phyloP scores from a whole-genome alignment of 1,140 invertebrate species.

The Tenebrio molitor region DNA sequence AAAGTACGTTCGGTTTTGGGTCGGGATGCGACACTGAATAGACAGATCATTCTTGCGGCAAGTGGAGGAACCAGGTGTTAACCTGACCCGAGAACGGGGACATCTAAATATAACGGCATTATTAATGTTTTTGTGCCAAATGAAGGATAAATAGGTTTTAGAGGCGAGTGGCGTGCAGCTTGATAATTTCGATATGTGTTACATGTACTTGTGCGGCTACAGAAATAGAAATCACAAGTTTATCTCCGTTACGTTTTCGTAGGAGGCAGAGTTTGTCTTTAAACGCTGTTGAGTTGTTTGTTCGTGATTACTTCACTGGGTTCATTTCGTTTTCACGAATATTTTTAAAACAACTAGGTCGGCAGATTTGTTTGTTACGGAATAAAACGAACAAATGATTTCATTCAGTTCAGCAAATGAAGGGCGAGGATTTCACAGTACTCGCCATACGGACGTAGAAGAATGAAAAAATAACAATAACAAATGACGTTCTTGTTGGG shows the following conservation, averaged over 20 bases:
- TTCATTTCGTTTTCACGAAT: too few relatives aligned
- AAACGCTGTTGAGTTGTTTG: neutral
- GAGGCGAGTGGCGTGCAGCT: neutral
- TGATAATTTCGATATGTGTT: neutral
- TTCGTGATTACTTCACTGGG: too few relatives aligned
- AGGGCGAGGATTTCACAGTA: too few relatives aligned
- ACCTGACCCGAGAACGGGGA: neutral
- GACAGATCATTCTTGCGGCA: too few relatives aligned
- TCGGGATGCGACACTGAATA: neutral
- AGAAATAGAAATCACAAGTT: constrained; percentile 36
- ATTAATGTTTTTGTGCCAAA: constrained; percentile 32
- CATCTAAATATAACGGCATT: constrained; percentile 21
- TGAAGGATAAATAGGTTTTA: constrained; percentile 24
- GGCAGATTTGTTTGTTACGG: too few relatives aligned
- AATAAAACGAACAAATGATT: too few relatives aligned
- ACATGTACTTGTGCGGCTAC: constrained; percentile 4
- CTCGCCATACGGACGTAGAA: too few relatives aligned
- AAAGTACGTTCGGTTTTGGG: neutral
- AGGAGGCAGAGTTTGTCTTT: neutral
- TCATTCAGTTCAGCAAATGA: too few relatives aligned
- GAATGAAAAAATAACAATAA: too few relatives aligned
- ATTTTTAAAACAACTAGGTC: too few relatives aligned
- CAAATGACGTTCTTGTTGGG: too few relatives aligned
- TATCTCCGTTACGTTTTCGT: neutral
- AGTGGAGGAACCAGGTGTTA: constrained; percentile 23